Evolutionary conservation across 2,888 invertebrate species (phyloP).

Genomic region (Nomada ferruginata): DNA sequence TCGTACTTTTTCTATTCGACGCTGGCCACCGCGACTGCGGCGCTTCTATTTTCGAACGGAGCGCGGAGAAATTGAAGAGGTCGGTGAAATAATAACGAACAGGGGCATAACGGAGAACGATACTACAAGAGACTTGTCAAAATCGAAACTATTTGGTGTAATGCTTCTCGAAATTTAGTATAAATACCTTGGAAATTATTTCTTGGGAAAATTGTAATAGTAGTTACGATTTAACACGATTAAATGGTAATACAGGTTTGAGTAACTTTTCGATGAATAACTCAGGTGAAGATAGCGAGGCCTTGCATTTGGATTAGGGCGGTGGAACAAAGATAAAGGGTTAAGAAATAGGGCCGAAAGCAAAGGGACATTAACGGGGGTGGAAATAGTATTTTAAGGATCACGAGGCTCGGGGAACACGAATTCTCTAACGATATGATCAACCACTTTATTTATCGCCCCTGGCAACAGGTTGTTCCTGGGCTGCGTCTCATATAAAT

Average conservation of each 20-base stretch:
- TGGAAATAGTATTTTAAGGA: neutral
- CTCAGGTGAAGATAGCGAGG: neutral
- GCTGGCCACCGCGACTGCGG: neutral
- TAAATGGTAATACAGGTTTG: neutral
- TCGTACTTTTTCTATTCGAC: neutral
- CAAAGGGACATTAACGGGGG: neutral
- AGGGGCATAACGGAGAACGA: too few relatives aligned
- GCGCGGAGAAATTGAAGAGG: conserved; percentile 10
- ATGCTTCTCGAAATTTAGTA: too few relatives aligned
- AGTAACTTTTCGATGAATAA: neutral
- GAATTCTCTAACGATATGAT: conserved; percentile 32
- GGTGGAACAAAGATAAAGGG: neutral
- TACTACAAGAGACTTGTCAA: neutral
- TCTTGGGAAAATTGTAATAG: neutral
- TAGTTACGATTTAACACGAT: neutral
- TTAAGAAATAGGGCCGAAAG: neutral
- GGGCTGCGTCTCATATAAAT: conserved; percentile 7
- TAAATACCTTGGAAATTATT: neutral
- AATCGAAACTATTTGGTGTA: neutral
- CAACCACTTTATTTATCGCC: conserved; percentile 30
- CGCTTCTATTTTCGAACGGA: conserved; percentile 7
- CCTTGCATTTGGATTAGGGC: neutral
- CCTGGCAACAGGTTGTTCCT: conserved; percentile 38
- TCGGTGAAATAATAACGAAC: conserved; percentile 39
- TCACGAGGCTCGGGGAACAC: neutral